Evolutionary conservation across 2,113 vertebrate genomes (phyloP).

Genomic region (Xiphorhynchus elegans): DNA sequence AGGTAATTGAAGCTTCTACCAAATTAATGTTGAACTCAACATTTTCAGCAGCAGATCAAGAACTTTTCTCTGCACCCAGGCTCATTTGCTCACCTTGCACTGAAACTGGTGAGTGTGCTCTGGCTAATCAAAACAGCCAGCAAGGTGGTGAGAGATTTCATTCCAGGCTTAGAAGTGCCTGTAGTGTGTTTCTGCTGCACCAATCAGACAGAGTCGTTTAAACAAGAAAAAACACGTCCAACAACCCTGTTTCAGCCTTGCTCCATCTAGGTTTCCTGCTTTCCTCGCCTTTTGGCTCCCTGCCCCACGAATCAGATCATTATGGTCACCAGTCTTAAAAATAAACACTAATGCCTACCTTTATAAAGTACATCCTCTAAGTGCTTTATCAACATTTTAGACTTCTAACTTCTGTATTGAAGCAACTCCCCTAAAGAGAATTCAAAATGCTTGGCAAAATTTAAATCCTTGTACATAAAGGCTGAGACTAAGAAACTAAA

Average conservation of each 20-base stretch:
- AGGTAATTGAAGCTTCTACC: background rate
- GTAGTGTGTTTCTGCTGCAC: background rate
- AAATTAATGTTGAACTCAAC: background rate
- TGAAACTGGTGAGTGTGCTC: background rate
- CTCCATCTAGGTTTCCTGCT: conserved; percentile 45
- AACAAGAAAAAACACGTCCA: conserved; percentile 50
- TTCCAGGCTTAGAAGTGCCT: background rate
- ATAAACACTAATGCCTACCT: conserved; percentile 38
- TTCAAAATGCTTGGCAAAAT: background rate
- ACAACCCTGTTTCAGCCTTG: background rate
- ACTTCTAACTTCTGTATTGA: background rate
- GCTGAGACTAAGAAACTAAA: conserved; percentile 2
- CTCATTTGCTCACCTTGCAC: background rate
- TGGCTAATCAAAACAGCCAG: background rate
- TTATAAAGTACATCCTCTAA: background rate
- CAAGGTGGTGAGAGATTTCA: background rate
- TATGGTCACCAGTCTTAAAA: background rate
- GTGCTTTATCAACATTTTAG: conserved; percentile 2
- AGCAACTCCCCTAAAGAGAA: background rate
- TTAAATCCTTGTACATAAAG: background rate
- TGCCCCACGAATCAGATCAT: conserved; percentile 19
- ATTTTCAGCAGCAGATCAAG: background rate
- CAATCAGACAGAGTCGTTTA: background rate
- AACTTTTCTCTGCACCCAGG: background rate
- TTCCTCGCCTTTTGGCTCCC: conserved; percentile 30